Base-by-base conservation (phyloP, 2,888 invertebrate species). In the Ceratothoa steindachneri region DNA sequence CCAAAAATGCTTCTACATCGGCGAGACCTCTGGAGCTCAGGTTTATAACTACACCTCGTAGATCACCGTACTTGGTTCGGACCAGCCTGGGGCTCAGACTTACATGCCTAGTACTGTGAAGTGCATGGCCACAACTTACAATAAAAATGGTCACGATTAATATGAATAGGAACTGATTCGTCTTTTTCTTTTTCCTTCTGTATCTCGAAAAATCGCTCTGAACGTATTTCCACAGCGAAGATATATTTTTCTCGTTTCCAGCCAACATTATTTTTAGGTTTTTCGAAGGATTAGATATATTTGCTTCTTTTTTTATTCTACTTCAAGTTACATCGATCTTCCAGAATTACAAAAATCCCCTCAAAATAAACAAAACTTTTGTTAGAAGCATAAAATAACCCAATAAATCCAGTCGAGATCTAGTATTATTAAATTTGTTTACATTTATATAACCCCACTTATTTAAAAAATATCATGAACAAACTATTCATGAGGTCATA, bases 1-100 rank as follows among this genome's bases (percentile, higher is more conserved):
- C 93, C 24, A 91, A 88, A 85, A 93, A 95, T 81, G 90, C 92
- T 85, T 94, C 96, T n/a, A 96, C 95, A 64, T 77, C 71, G 12
- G 72, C 76, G 51, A 77, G 75, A 0, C 75, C 73, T 12, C 72
- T 66, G 30, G 72, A 53, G 4, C 80, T 77, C 19, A 74, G 41
- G 71, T 66, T 72, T 19, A 75, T 73, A 3, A 75, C 51, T 30
- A 77, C 65, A 12, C 80, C 80, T 31, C 77, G 60, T 12, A 80
- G 65, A 22, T 41, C 53, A 55, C 80, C 80, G 51, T 77, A 76
- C 65, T 74, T 71, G 30, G 80, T 80, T n/a, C 68, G 69, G 12
- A 80, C 70, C 65, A 74, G 67, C 19, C 77, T 69, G 15, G 75
- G 71, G 69, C 75, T 75, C 52, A 73, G 71, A n/a, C n/a, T n/a